A percentile compares a stretch with the other conserved stretches of the same genome.
Conservation (phyloP, 2,888 invertebrate species). For the Seira ritae region DNA sequence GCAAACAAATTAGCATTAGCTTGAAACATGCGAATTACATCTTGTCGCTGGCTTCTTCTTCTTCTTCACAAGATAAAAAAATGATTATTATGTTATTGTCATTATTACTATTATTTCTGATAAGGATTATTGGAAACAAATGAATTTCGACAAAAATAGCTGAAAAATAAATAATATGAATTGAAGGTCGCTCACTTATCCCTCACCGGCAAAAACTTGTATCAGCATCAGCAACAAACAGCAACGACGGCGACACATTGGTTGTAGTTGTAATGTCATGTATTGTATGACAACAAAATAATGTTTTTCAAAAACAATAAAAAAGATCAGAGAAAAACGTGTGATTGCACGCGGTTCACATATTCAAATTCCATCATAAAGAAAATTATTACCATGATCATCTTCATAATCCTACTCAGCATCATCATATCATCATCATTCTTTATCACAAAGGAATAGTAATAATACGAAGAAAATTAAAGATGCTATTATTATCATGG, state of each 20-base stretch:
- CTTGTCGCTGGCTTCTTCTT: neutral
- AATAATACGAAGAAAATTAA: conserved; percentile 13
- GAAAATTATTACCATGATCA: neutral
- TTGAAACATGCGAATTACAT: neutral
- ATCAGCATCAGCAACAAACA: neutral
- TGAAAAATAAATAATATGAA: conserved; percentile 6
- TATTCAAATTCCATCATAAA: conserved; percentile 21
- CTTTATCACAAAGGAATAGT: neutral
- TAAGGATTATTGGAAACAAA: conserved; percentile 53
- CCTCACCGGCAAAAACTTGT: neutral
- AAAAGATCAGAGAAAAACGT: conserved; percentile 9
- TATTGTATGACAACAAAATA: neutral
- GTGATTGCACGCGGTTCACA: conserved; percentile 17
- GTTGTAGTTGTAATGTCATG: no score
- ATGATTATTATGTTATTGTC: conserved; percentile 15
- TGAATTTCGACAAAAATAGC: conserved; percentile 56
- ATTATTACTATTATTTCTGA: neutral
- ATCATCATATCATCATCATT: conserved; percentile 17
- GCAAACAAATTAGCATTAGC: conserved; percentile 12
- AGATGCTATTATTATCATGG: conserved; percentile 24
- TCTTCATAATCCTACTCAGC: conserved; percentile 13
- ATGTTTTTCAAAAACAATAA: conserved; percentile 12
- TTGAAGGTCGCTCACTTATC: conserved; percentile 1
- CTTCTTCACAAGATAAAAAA: neutral
- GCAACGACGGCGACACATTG: no score